Conservation (phyloP, 2,113 vertebrate genomes). For the Rhinichthys klamathensis region DNA sequence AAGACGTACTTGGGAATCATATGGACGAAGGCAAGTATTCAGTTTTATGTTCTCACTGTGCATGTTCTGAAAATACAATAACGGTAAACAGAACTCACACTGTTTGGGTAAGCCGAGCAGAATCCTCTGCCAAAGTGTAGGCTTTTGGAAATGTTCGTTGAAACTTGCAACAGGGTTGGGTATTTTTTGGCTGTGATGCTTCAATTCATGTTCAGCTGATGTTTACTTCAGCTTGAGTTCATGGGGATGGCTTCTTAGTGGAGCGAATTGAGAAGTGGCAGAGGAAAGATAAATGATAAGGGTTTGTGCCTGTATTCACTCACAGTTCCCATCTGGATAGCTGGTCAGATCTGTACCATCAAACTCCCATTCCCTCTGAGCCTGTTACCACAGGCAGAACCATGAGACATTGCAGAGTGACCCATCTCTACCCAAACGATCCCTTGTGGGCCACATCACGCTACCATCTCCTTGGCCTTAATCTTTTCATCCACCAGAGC, state of each 20-base stretch:
- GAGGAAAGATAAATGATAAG: neutral
- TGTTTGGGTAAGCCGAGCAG: neutral
- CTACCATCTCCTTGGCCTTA: neutral
- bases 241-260: neutral
- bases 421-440: neutral
- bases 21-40: slow-evolving; percentile 81
- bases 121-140: neutral
- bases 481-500: slow-evolving; percentile 24
- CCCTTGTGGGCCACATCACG: neutral
- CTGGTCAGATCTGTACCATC: slow-evolving; percentile 11
- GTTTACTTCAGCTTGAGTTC: slow-evolving; percentile 17
- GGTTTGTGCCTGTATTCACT: slow-evolving; percentile 21
- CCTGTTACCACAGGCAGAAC: neutral
- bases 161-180: neutral
- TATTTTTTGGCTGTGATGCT: neutral
- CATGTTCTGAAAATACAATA: neutral
- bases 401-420: neutral
- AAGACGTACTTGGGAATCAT: slow-evolving; percentile 81
- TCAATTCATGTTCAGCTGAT: neutral
- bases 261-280: neutral
- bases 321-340: slow-evolving; percentile 24
- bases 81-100: neutral
- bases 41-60: slow-evolving; percentile 5
- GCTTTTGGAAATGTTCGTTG: neutral
- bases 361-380: neutral